A percentile compares a stretch with the other conserved stretches of the same genome.
Conservation (phyloP, 1,140 invertebrate species). For the Drosophila ironensis region DNA sequence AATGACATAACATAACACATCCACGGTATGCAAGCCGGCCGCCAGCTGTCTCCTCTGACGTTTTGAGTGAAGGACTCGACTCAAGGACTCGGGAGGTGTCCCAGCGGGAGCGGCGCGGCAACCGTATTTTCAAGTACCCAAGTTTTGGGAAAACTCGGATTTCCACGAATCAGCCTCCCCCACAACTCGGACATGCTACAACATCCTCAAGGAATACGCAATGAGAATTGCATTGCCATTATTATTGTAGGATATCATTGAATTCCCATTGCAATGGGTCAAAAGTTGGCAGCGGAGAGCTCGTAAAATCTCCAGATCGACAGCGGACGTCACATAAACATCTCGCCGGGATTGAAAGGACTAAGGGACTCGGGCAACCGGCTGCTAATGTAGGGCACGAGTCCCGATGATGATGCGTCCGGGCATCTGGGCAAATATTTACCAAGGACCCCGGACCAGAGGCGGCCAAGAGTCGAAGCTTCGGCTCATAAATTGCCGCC, state of each 20-base stretch:
- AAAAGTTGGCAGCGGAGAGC: slow-evolving; percentile 43
- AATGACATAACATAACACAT: slow-evolving; percentile 43
- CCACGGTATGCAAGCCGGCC: background rate
- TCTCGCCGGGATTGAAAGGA: slow-evolving; percentile 18
- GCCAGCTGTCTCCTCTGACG: slow-evolving; percentile 25
- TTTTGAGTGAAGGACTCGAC: slow-evolving; percentile 12
- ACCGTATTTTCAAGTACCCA: slow-evolving; percentile 22
- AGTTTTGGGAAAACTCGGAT: slow-evolving; percentile 1
- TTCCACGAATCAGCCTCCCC: slow-evolving; percentile 34
- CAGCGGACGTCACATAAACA: slow-evolving; percentile 61
- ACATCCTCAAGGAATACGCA: slow-evolving; percentile 36
- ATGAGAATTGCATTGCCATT: slow-evolving; percentile 38
- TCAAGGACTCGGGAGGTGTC: slow-evolving; percentile 4
- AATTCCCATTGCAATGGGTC: slow-evolving; percentile 24
- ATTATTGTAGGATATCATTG: slow-evolving; percentile 33
- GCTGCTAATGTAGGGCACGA: slow-evolving; percentile 74
- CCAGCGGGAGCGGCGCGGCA: slow-evolving; percentile 17
- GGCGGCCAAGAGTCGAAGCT: slow-evolving; percentile 36
- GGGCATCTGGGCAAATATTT: slow-evolving; percentile 76
- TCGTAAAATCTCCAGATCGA: slow-evolving; percentile 68
- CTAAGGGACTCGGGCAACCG: slow-evolving; percentile 17
- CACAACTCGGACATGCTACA: no score
- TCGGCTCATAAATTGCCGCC: slow-evolving; percentile 62
- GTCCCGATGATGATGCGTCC: slow-evolving; percentile 12
- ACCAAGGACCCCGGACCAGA: slow-evolving; percentile 1